Base-by-base conservation (phyloP, 2,888 invertebrate species). In the Electrophaes corylata region DNA sequence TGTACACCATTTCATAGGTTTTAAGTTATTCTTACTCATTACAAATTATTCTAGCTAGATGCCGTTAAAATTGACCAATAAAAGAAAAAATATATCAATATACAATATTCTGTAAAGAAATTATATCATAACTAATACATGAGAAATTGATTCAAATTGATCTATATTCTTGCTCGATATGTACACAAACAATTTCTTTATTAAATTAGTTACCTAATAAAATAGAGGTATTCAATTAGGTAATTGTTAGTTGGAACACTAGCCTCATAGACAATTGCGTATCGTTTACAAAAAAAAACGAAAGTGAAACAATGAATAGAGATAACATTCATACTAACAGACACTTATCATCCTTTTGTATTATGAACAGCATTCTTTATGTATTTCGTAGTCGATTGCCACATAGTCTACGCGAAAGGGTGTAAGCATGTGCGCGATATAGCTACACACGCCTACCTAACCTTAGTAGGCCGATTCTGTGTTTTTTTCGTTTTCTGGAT, bases 1-100 rank as follows among this genome's bases (percentile, higher is more conserved):
- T 54, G 54, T 59, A 59, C 54, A 59, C 50, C 46, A 43, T 29
- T 51, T 40, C 37, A 48, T 41, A 39, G 35, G n/a, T 41, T 26
- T 40, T 49, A 44, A 39, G 37, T 43, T 48, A 45, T 40, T 33
- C 48, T 53, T 53, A 58, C 33, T 33, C 16, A 59, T 31, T 46
- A 55, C 37, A 40, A 40, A 43, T 40, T 35, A 51, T 45, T 41
- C 12, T 44, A 45, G 23, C 40, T 23, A 40, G 39, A 8, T 33
- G n/a, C 6, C 12, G 20, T 20, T 31, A 14, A 18, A 31, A 43
- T 37, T 11, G 26, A 14, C 48, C 14, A 16, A 16, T 18, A 10
- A 1, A 29, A 29, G 10, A 16, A 37, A 8, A 12, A 40, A 16
- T 26, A 26, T 16, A 40, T 16, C 6, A 39, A 26, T 37, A 29